These are phyloP conservation scores for Beaufortia kweichowensis DNA, from an alignment of 2,113 vertebrate genomes.

Conservation along the genomic window DNA sequence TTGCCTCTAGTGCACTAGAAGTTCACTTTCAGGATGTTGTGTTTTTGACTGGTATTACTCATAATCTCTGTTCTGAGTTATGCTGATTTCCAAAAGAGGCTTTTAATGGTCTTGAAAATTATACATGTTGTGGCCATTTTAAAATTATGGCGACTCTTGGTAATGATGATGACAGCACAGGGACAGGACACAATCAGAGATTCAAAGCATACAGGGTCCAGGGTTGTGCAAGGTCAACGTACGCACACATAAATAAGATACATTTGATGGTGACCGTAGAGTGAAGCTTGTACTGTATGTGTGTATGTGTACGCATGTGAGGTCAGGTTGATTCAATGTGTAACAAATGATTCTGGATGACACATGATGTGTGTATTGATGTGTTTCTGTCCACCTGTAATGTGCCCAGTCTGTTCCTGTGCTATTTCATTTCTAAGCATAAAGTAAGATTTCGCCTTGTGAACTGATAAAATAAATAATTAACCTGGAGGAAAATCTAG, in stretches of 20 bases:
- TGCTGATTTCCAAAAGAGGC: conserved; percentile 69
- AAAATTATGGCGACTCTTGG: conserved; percentile 62
- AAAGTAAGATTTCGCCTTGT: no score
- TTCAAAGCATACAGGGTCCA: conserved; percentile 66
- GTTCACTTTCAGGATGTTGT: conserved; percentile 56
- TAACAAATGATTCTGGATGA: no score
- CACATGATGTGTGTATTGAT: no score
- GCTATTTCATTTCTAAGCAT: no score
- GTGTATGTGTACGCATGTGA: no score
- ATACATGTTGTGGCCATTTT: conserved; percentile 57
- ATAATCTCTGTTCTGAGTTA: conserved; percentile 54
- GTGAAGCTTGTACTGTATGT: no score
- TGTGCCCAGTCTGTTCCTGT: no score
- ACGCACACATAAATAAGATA: conserved; percentile 71
- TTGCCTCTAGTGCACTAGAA: conserved; percentile 55
- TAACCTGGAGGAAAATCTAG: no score
- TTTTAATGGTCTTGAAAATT: conserved; percentile 75
- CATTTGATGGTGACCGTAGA: conserved; percentile 67
- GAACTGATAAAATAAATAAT: no score
- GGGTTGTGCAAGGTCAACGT: conserved; percentile 69
- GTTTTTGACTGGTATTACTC: conserved; percentile 59
- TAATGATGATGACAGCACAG: conserved; percentile 72
- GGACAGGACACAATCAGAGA: conserved; percentile 75
- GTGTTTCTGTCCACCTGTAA: no score
- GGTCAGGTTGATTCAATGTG: no score